Conservation (phyloP, 1,140 invertebrate genomes). For the Trichomalopsis sarcophagae region DNA sequence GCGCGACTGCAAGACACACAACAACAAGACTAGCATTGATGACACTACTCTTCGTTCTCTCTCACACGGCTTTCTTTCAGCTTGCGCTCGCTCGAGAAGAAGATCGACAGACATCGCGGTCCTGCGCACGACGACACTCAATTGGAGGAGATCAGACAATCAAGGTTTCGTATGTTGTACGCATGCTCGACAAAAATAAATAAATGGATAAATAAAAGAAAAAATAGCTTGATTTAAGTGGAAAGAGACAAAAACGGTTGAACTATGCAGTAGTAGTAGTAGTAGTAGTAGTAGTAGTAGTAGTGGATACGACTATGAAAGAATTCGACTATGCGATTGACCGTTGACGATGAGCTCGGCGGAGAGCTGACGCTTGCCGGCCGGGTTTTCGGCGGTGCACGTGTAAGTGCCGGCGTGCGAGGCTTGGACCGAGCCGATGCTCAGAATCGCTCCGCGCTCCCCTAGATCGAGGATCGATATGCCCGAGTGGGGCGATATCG, state of each 20-base stretch:
- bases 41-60: neutral
- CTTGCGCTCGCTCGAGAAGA: neutral
- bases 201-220: neutral
- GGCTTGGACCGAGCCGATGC: conserved; percentile 82
- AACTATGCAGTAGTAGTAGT: neutral
- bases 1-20: conserved; percentile 66
- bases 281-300: neutral
- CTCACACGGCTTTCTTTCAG: neutral
- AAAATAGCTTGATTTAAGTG: neutral
- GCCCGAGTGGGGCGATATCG: conserved; percentile 77
- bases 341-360: conserved; percentile 83
- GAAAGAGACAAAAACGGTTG: neutral
- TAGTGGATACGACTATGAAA: conserved; percentile 29
- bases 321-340: conserved; percentile 64
- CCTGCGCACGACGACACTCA: neutral
- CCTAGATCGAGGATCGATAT: conserved; percentile 80
- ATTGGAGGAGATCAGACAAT: neutral
- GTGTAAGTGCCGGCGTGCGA: conserved; percentile 87
- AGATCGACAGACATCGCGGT: neutral
- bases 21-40: conserved; percentile 54
- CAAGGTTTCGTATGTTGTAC: neutral
- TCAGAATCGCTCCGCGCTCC: conserved; percentile 82
- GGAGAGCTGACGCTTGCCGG: conserved; percentile 80
- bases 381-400: conserved; percentile 86
- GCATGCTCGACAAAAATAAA: conserved; percentile 29